Percentiles rank a stretch among this genome's conserved stretches.
phyloP scores from a whole-genome alignment of 2,113 vertebrate genomes.

The Pseudorhombus dupliciocellatus region DNA sequence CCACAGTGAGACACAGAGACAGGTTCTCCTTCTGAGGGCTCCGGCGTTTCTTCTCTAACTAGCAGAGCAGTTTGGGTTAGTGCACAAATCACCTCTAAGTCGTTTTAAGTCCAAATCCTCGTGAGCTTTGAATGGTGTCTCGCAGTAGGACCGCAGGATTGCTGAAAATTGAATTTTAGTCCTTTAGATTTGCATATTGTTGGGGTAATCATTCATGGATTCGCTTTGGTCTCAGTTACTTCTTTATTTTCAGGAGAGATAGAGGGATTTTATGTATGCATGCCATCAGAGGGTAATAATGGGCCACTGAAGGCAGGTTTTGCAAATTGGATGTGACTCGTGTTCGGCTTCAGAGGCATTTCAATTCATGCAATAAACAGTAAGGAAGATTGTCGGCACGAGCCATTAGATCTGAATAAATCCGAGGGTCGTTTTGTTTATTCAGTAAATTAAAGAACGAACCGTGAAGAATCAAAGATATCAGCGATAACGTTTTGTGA shows the following conservation, averaged over 20 bases:
- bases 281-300: constrained; percentile 62
- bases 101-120: constrained; percentile 79
- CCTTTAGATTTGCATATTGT: constrained; percentile 77
- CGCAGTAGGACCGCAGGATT: constrained; percentile 73
- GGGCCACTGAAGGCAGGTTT: constrained; percentile 60
- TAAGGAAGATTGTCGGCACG: constrained; percentile 22
- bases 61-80: constrained; percentile 66
- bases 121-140: constrained; percentile 76
- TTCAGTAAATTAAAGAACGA: constrained; percentile 12
- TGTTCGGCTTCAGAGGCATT: constrained; percentile 37
- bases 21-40: constrained; percentile 51
- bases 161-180: constrained; percentile 79
- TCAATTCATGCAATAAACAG: constrained; percentile 40
- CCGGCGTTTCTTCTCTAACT: constrained; percentile 48
- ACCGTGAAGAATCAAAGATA: constrained; percentile 7
- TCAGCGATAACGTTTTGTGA: neutral
- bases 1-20: constrained; percentile 56
- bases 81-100: constrained; percentile 80
- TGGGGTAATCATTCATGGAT: constrained; percentile 73
- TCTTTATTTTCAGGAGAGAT: constrained; percentile 65
- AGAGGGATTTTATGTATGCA: constrained; percentile 64
- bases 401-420: constrained; percentile 40
- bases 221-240: constrained; percentile 70
- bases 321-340: constrained; percentile 59
- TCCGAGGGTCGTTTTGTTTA: constrained; percentile 41